phyloP scores from a whole-genome alignment of 1,140 invertebrate genomes.

The Zaprionus africanus region DNA sequence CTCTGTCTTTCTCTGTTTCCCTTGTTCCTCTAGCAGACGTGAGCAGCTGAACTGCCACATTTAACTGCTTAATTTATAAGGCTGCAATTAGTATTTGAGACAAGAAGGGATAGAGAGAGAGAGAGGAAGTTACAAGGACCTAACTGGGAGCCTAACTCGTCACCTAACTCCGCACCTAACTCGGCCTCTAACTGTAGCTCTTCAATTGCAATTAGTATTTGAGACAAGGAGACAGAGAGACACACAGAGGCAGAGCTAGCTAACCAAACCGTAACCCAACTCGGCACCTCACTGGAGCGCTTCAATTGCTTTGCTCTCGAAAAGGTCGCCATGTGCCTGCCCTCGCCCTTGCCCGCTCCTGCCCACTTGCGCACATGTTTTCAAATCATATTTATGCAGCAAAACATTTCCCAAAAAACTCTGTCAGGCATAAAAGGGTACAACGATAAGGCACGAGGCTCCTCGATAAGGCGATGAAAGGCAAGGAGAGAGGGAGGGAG shows the following conservation, averaged over 20 bases:
- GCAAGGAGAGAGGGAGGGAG: not conserved
- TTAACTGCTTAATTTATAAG: conserved; percentile 46
- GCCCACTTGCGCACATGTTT: not conserved
- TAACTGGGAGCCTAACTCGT: too few relatives aligned
- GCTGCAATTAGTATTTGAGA: conserved; percentile 4
- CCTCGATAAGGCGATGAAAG: conserved; percentile 36
- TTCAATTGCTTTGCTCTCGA: too few relatives aligned
- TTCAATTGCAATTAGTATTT: too few relatives aligned
- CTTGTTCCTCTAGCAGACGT: not conserved
- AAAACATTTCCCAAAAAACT: conserved; percentile 16
- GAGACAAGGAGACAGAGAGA: too few relatives aligned
- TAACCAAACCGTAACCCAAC: too few relatives aligned
- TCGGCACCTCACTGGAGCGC: too few relatives aligned
- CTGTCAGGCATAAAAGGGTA: conserved; percentile 23
- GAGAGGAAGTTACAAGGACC: not conserved
- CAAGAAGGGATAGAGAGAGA: not conserved
- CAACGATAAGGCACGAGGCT: conserved; percentile 5
- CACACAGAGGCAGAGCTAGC: too few relatives aligned
- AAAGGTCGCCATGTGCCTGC: not conserved
- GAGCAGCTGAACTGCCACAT: conserved; percentile 25
- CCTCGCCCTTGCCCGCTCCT: not conserved
- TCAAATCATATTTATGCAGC: conserved; percentile 30
- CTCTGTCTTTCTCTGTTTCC: not conserved
- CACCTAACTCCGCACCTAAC: too few relatives aligned
- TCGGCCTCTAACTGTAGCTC: too few relatives aligned